Evolutionary conservation across 2,888 invertebrate genomes (phyloP), one percentile per base, ranked within the genome.

Genomic region (Brachyopa scutellaris): DNA sequence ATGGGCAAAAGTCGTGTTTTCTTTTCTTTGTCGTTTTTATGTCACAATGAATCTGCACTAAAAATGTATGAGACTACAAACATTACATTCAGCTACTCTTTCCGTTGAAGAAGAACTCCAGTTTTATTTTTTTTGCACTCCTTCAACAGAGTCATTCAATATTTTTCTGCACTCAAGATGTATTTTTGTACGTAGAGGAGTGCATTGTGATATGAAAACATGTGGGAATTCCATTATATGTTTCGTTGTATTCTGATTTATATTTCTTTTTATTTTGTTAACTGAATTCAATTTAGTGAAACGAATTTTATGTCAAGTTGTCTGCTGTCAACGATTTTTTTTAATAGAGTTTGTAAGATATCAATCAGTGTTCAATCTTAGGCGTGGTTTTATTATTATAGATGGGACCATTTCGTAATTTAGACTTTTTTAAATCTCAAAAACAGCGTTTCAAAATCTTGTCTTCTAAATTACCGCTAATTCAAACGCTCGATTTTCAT

Each of bases 121-220:
- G n/a, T 51, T 42, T 17, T 29, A 31, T 13, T 66, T 38, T 38
- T 49, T 7, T 42, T 45, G 23, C 33, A 42, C 38, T 51, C 49
- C 11, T 53, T 21, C 17, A 42, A 7, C 11, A 49, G 33, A n/a
- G n/a, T 23, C 53, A 73, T 77, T 77, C 69, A 77, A 70, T 53
- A 61, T 62, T 62, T 61, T 53, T 59, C 33, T 59, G 38, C 53
- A 77, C 53, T 69, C 55, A 62, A 45, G 23, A 61, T 53, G 40
- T 55, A 31, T 55, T 61, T 70, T 13, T 36, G 29, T 42, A 7
- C 15, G 23, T 29, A 77, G 55, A 70, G 38, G 55, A 55, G 47
- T 61, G 55, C 55, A 77, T 77, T 77, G 77, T 61, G 40, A 59
- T 67, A 21, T 61, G 69, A 62, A 49, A 47, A 62, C 36, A 55